Evolutionary conservation across 1,140 invertebrate species (phyloP), one percentile per base, ranked within the genome.

Genomic region (Zaprionus taronus): DNA sequence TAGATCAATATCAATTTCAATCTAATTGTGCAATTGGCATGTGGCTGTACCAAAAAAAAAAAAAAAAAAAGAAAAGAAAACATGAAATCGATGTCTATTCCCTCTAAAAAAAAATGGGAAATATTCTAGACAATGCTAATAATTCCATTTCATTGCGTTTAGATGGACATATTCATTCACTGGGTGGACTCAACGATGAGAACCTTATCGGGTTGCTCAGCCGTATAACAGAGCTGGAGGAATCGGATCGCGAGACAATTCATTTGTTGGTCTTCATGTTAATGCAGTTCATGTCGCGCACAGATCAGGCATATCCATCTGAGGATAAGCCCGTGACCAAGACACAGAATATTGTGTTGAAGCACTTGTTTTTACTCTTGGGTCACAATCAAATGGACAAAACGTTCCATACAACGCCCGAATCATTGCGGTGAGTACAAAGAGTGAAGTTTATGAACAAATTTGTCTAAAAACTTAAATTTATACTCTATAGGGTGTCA

Each of bases 191-290:
- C 3, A 95, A 95, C 31, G 96, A 97, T 79, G 95, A 97, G 71
- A 95, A 96, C 67, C 78, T 96, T 15, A 94, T 95, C 49, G 95
- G 95, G 0, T 94, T 96, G 62, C 94, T 97, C 15, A 95, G 96
- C 47, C 95, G 96, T 92, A 96, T 98, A 5, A 96, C 99, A 61
- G 98, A 99, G 84, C 93, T 98, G 63, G 98, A 99, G 92, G 98
- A 99, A 92, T 95, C 97, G 20, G 99, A 99, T 91, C 96, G 97
- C 86, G 98, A 99, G 93, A 99, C 99, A 0, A 97, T 98, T 72
- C 98, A 99, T 93, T 94, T 99, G 20, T 93, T 99, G n/a, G 96
- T 99, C 2, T 98, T 99, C 90, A 95, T 99, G 7, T 94, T 99
- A 3, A 99, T 99, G 96, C 98, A 99, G 94, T 98, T 98, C 93